These are phyloP conservation scores for Chloroceryle inda DNA, from an alignment of 2,797 vertebrate genomes.

Conservation along the genomic window DNA sequence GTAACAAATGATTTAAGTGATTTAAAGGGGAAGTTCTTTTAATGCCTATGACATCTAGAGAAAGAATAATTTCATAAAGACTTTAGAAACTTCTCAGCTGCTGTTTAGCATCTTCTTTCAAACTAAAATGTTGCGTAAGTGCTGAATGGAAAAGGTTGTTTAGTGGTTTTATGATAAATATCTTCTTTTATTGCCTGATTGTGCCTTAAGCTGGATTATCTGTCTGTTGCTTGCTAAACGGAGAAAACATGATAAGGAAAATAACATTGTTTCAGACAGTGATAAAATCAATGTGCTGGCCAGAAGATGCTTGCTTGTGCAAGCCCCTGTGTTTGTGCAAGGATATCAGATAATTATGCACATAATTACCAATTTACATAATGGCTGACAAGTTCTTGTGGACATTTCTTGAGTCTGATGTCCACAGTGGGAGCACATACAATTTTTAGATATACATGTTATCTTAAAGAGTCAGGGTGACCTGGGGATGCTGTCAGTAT, in stretches of 20 bases:
- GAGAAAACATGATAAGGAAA: not conserved
- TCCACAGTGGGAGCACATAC: not conserved
- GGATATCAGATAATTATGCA: rapidly evolving
- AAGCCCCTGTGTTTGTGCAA: not conserved
- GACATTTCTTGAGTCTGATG: not conserved
- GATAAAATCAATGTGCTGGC: not conserved
- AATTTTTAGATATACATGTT: not conserved
- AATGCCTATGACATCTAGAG: not conserved
- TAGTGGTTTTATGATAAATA: not conserved
- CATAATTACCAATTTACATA: not conserved
- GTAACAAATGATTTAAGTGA: too few relatives aligned
- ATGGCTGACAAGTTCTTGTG: not conserved
- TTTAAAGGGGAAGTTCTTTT: too few relatives aligned
- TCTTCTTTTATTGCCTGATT: not conserved
- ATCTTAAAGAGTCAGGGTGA: not conserved
- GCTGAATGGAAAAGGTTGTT: not conserved
- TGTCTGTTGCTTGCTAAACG: not conserved
- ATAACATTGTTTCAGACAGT: not conserved
- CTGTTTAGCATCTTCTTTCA: not conserved
- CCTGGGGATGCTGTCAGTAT: not conserved
- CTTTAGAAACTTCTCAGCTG: not conserved
- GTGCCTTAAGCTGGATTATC: not conserved
- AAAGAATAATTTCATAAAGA: not conserved
- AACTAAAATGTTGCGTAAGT: not conserved
- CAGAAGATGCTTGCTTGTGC: not conserved